phyloP scores from a whole-genome alignment of 2,797 vertebrate genomes.

The Aulostomus chinensis region DNA sequence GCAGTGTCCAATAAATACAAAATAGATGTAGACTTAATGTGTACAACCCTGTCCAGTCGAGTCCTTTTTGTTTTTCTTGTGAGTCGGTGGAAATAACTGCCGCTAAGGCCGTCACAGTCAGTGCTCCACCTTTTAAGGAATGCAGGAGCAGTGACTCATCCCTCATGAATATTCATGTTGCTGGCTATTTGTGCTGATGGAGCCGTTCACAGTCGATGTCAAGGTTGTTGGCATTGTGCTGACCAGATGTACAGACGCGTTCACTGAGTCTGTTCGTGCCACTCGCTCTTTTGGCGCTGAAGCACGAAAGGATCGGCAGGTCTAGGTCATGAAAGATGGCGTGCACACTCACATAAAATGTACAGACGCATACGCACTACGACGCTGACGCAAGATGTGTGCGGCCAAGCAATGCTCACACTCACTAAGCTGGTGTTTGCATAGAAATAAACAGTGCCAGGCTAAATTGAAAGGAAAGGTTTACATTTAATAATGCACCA shows the following conservation, averaged over 20 bases:
- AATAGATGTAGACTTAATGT: too few species aligned
- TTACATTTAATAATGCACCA: neutral
- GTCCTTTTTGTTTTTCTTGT: neutral
- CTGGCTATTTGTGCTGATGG: slow-evolving; percentile 41
- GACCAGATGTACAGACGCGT: slow-evolving; percentile 1
- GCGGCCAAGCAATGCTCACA: neutral
- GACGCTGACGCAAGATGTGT: too few species aligned
- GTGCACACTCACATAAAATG: neutral
- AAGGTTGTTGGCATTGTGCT: slow-evolving; percentile 21
- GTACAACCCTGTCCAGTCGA: too few species aligned
- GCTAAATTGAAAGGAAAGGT: neutral
- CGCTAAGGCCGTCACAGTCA: neutral
- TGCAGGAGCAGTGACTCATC: slow-evolving; percentile 30
- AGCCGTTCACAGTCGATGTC: slow-evolving; percentile 19
- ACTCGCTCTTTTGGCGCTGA: neutral
- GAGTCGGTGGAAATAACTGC: neutral
- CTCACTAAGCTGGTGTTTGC: too few species aligned
- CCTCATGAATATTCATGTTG: slow-evolving; percentile 42
- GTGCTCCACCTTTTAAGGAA: neutral
- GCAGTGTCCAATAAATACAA: too few species aligned
- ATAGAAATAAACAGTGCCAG: neutral
- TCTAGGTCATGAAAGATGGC: neutral
- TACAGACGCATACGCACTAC: neutral
- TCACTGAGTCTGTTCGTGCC: neutral
- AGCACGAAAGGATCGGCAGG: neutral